Evolutionary conservation across 2,113 vertebrate genomes (phyloP), one percentile per base, ranked within the genome.

Genomic region (Sturnus vulgaris): DNA sequence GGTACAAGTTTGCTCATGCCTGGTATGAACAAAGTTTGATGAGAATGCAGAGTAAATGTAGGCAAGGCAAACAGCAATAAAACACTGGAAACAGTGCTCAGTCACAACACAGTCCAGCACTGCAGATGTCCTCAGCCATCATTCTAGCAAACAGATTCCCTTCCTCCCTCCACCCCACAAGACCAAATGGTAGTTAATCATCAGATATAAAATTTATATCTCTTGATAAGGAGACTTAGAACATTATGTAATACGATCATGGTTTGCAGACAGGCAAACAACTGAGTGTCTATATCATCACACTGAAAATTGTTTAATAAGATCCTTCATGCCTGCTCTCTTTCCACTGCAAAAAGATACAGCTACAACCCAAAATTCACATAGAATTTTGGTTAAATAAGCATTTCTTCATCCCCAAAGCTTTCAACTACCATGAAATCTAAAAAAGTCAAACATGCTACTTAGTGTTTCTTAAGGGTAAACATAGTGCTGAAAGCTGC

Each of bases 1-100:
- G 15, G 24, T 37, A 28, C 0, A 1, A 31, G 22, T 1, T 0
- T 2, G 2, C 20, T 80, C 47, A 61, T n/a, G 42, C n/a, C 75
- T 63, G 57, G 10, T 18, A 47, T 5, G 21, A 82, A 15, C 6
- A 3, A 78, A 78, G 75, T 66, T 63, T 90, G 66, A n/a, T 66
- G 23, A 73, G 59, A 42, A 90, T 52, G 85, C 39, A 91, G 70
- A 76, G 47, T 23, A 87, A 69, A 39, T 0, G 12, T 22, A 77
- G 53, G 50, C 75, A 73, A 92, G 57, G 78, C 79, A 75, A 53
- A 60, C 0, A 84, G 46, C 65, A 84, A 59, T 88, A 70, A 80
- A 70, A 16, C 59, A 11, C 56, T 47, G 42, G 30, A 70, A 82
- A 59, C 27, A 21, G 33, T 5, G 24, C 65, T 49, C 30, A 7